Evolutionary conservation across 2,888 invertebrate species (phyloP), one percentile per base, ranked within the genome.

Genomic region (Pedicia rivosa): DNA sequence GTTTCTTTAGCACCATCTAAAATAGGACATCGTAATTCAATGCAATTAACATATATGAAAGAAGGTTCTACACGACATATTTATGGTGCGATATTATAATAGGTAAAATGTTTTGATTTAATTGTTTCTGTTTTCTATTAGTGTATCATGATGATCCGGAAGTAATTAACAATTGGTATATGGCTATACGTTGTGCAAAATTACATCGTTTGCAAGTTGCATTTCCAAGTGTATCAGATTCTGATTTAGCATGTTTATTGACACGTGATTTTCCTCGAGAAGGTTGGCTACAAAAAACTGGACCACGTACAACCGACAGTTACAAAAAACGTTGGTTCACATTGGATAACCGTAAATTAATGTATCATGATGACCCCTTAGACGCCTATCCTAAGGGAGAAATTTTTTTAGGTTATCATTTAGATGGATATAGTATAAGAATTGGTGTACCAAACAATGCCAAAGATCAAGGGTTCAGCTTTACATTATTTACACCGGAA

Each of bases 381-480:
- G 84, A 86, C 52, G 82, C 88, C 3, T 80, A 81, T 62, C 86
- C 90, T 1, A 88, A 87, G 62, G 88, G 88, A 34, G 88, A 90
- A 65, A 81, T 90, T 47, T 88, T 87, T 59, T 64, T 90, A 46
- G 87, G 88, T 54, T 56, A 67, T 40, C 44, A 40, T 37, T 42
- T 77, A 43, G 80, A 80, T 49, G 82, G 83, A 2, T 88, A 78
- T 56, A 70, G 72, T 41, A 72, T 87, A 24, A 68, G 74, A 46
- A 69, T 75, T 30, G 78, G 78, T 15, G 72, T 73, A 10, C 68
- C 72, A 2, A 63, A 65, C 1, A 74, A 74, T 37, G 77, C 78
- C 44, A 76, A 78, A 46, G 80, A 82, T 44, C 78, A 82, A 48
- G 74, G 80, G 2, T 83, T 76, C 52, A 74, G 80, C 24, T 88